Evolutionary conservation across 1,140 invertebrate genomes (phyloP), one percentile per base, ranked within the genome.

Genomic region (Aphaenogaster rudis): DNA sequence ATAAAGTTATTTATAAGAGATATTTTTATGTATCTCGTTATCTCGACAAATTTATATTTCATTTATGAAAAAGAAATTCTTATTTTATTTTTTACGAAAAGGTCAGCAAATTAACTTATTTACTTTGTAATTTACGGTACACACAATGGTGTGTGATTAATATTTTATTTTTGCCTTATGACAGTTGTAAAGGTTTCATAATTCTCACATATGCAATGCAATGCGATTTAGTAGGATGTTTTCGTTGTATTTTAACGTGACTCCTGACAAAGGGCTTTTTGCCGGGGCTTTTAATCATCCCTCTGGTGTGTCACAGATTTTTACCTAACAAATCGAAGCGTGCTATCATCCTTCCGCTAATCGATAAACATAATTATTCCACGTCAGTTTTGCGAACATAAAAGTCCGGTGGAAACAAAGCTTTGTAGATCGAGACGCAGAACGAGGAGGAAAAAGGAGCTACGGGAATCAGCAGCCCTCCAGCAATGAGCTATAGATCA

Each of bases 311-410:
- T 82, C 15, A 71, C 50, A 42, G 13, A 71, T 6, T 76, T 61
- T 84, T 45, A 39, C 8, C 52, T 48, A 74, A 61, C 42, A 84
- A 84, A 84, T 50, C 80, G 39, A 61, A 74, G 28, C 33, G 28
- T 5, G n/a, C 17, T 39, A 76, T 84, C 13, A 76, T 74, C n/a
- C 42, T 48, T 48, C 8, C 52, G 39, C 17, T 57, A 84, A 84
- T 74, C 80, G 28, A 74, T 74, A 74, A 82, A 74, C 42, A 84
- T 76, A 84, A 84, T 84, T 84, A 84, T 84, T 84, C 67, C 42
- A 72, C 54, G 80, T 82, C 67, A 76, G 54, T 61, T 63, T 76
- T 61, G 28, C 13, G 13, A 28, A 84, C 69, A 59, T 82, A 61
- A 61, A 84, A 50, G 54, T 81, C 3, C 21, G 28, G 7, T 2